phyloP scores from a whole-genome alignment of 2,113 vertebrate species.

The Colinus virginianus region DNA sequence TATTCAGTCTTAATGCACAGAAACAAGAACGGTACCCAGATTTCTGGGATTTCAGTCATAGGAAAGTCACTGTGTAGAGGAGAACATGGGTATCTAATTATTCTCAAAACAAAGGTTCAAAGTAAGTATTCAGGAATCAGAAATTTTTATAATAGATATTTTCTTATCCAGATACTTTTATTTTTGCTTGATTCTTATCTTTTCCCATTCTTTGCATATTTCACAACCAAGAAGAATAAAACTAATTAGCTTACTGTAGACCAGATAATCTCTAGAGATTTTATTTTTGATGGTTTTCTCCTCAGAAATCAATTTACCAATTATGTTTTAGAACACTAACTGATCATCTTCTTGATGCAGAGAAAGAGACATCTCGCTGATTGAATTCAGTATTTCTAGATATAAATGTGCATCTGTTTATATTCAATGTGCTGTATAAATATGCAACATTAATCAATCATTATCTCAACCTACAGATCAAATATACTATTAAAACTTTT shows the following conservation, averaged over 20 bases:
- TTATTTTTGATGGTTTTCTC: neutral
- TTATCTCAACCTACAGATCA: neutral
- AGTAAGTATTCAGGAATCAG: neutral
- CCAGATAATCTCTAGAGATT: neutral
- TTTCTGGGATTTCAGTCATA: neutral
- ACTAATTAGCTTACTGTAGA: neutral
- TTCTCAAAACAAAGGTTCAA: neutral
- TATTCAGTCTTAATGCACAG: neutral
- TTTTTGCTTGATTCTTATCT: neutral
- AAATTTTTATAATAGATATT: neutral
- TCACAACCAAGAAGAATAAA: neutral
- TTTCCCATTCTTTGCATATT: neutral
- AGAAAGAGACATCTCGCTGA: neutral
- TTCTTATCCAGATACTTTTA: neutral
- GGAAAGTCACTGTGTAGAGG: neutral
- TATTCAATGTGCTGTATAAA: neutral
- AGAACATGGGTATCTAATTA: neutral
- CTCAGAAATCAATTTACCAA: neutral
- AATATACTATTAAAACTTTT: neutral
- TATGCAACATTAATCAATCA: neutral
- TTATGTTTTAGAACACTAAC: neutral
- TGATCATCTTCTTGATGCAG: neutral
- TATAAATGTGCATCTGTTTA: neutral
- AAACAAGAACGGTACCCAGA: neutral
- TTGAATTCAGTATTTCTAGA: neutral